Base-by-base conservation (phyloP, 2,888 invertebrate genomes). In the Dysmachus trigonus region DNA sequence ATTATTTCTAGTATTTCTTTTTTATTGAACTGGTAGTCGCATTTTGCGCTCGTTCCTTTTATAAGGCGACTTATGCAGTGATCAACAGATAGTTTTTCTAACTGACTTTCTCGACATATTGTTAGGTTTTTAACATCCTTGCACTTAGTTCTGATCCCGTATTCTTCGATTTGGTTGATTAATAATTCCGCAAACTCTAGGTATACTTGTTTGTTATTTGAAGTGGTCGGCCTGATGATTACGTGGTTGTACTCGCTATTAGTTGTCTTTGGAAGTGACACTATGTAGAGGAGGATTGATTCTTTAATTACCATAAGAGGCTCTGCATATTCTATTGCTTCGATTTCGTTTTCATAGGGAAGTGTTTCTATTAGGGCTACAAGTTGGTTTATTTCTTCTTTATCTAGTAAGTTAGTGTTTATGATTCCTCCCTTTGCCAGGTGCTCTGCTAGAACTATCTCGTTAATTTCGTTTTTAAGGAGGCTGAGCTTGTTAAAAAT, bases 281-380 rank as follows among this genome's bases (percentile, higher is more conserved):
- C 74, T 18, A 85, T 73, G 30, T 86, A 86, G 4, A 88, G 33
- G 3, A 89, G 51, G 8, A 85, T 71, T 18, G 88, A 86, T 18
- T 47, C 82, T 62, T 88, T 89, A n/a, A 85, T 83, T 15, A 87
- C 85, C n/a, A 88, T 76, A 8, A 86, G 72, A 3, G 88, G 88
- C 47, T 62, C 74, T 31, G 87, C 10, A 88, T 86, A 38, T 84
- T 35, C 35, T 35, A 35, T 35, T 35, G 35, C 35, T 35, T 35
- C 35, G 6, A 35, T 35, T 35, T 35, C 86, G 41, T 88, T 88
- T 5, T n/a, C 27, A 53, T 88, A 88, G 1, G 87, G 87, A 18
- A 88, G 77, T 0, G 88, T 88, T 51, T 88, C 88, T 0, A 86
- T 18, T 72, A 87, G 87, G 35, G 35, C 35, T 35, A 35, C 35